phyloP scores from a whole-genome alignment of 2,113 vertebrate species.

The Trematomus loennbergii region DNA sequence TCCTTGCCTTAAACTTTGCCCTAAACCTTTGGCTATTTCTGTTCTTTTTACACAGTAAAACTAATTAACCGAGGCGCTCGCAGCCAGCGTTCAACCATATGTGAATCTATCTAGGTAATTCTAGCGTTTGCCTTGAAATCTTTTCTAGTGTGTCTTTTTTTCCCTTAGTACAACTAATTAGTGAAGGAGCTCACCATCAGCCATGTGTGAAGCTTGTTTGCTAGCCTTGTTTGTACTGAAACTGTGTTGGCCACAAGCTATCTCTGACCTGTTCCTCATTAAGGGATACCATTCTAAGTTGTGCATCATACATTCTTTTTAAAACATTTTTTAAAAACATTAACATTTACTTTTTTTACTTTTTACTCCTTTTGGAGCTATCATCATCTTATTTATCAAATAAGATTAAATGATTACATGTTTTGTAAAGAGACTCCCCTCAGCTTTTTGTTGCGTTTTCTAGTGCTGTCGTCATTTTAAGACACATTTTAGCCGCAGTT shows the following conservation, averaged over 20 bases:
- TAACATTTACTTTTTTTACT: neutral
- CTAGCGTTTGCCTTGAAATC: constrained; percentile 54
- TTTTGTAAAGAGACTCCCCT: neutral
- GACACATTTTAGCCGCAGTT: too few species aligned
- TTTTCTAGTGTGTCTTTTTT: constrained; percentile 39
- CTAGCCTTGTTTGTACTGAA: constrained; percentile 49
- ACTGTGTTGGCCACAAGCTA: constrained; percentile 26
- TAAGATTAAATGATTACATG: neutral
- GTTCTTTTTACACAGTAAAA: constrained; percentile 73
- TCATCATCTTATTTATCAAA: neutral
- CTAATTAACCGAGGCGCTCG: constrained; percentile 76
- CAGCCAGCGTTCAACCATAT: constrained; percentile 63
- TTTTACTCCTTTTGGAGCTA: neutral
- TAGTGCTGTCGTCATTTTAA: too few species aligned
- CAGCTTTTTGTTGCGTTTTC: neutral
- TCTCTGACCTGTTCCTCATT: constrained; percentile 15
- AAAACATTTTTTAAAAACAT: too few species aligned
- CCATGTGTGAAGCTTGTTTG: constrained; percentile 53
- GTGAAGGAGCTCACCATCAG: constrained; percentile 43
- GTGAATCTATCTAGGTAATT: constrained; percentile 55
- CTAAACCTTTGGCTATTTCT: constrained; percentile 78
- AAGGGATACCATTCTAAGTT: constrained; percentile 3
- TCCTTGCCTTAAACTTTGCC: constrained; percentile 78
- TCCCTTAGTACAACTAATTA: constrained; percentile 64
- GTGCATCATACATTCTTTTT: neutral